phyloP scores from a whole-genome alignment of 2,113 vertebrate species.

The Salvelinus sp. region DNA sequence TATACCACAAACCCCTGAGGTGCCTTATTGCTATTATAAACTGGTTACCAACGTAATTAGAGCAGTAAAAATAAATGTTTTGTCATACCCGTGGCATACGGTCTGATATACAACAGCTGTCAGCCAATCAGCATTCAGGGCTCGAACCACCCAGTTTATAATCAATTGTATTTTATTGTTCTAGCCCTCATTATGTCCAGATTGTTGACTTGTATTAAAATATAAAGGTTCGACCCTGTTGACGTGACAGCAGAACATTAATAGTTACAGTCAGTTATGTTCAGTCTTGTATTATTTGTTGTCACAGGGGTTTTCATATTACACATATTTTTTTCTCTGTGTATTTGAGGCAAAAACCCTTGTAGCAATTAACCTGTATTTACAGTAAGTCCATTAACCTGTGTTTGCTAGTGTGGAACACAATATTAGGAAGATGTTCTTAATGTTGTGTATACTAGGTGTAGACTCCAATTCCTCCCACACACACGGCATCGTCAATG shows the following conservation, averaged over 20 bases:
- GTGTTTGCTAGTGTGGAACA: slow-evolving; percentile 46
- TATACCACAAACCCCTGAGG: no score
- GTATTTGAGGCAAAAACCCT: slow-evolving; percentile 52
- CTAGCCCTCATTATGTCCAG: no score
- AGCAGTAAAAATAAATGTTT: no score
- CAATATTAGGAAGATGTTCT: slow-evolving; percentile 13
- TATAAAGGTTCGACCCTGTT: not conserved
- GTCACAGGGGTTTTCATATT: slow-evolving; percentile 45
- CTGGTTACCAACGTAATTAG: no score
- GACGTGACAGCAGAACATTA: not conserved
- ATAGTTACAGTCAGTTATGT: slow-evolving; percentile 24
- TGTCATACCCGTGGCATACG: no score
- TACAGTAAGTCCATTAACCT: slow-evolving; percentile 50
- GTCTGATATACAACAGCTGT: no score
- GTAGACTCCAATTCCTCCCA: slow-evolving; percentile 3
- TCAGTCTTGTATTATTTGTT: slow-evolving; percentile 38
- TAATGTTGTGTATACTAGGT: no score
- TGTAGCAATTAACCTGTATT: slow-evolving; percentile 61
- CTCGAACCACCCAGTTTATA: no score
- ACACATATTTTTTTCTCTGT: slow-evolving; percentile 52
- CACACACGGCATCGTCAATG: slow-evolving; percentile 2
- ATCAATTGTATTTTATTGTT: no score
- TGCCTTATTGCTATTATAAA: no score
- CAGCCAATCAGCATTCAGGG: no score
- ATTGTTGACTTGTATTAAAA: no score